Conservation (phyloP, 2,113 vertebrate genomes). For the Caloenas nicobarica region DNA sequence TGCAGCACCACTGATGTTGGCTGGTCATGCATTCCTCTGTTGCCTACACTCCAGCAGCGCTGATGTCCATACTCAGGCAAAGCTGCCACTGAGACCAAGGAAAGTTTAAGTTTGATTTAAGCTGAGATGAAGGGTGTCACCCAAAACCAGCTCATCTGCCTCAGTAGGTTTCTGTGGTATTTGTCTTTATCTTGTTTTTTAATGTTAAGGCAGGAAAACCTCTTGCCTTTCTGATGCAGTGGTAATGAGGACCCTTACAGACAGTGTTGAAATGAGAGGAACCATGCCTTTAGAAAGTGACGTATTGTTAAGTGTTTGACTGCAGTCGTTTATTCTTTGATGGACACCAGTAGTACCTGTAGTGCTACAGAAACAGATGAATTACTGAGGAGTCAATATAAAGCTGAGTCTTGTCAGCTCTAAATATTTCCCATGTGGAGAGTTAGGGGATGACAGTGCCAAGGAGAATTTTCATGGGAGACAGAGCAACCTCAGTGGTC, state of each 20-base stretch:
- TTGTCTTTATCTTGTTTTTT: not conserved
- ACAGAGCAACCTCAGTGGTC: not conserved
- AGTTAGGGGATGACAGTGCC: not conserved
- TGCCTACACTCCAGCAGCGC: not conserved
- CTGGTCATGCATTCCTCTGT: rapidly evolving
- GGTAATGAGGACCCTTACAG: not conserved
- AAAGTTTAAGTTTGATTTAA: not conserved
- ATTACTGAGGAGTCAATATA: not conserved
- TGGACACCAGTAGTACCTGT: not conserved
- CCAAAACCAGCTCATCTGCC: not conserved
- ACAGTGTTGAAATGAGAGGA: not conserved
- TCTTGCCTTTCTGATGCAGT: not conserved
- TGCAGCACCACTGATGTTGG: not conserved
- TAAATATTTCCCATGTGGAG: not conserved
- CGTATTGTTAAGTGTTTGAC: not conserved
- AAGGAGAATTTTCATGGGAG: not conserved
- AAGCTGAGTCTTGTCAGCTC: not conserved
- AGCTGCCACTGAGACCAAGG: not conserved
- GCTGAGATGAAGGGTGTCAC: not conserved
- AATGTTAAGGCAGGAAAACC: not conserved
- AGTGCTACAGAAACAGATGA: not conserved
- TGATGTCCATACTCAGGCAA: not conserved
- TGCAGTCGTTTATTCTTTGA: not conserved
- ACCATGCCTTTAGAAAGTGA: not conserved
- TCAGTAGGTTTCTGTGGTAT: not conserved